Evolutionary conservation across 1,140 invertebrate genomes (phyloP).

Genomic region (Drosophila nasuta): DNA sequence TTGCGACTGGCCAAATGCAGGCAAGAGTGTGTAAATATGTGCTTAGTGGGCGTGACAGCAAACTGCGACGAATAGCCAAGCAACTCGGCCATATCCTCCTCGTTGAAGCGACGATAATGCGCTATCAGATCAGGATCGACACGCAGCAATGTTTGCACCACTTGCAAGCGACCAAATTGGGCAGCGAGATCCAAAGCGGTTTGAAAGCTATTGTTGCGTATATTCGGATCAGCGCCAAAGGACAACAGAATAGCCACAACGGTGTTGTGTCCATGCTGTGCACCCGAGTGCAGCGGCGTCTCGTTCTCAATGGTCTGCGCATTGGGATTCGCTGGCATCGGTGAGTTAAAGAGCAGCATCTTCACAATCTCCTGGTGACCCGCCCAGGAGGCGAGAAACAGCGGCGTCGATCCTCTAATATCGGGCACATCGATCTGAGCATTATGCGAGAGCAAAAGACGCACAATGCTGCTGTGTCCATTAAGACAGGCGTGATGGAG

Average conservation of each 20-base stretch:
- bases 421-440: constrained; percentile 95
- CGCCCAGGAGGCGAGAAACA: constrained; percentile 96
- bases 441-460: constrained; percentile 92
- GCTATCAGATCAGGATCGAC: constrained; percentile 92
- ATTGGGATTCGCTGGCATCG: constrained; percentile 92
- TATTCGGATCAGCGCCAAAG: constrained; percentile 94
- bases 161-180: constrained; percentile 94
- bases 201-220: constrained; percentile 95
- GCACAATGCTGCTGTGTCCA: constrained; percentile 95
- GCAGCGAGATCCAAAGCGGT: constrained; percentile 97
- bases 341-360: constrained; percentile 90
- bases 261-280: constrained; percentile 96
- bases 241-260: constrained; percentile 94
- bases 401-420: constrained; percentile 92
- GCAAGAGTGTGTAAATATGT: constrained; percentile 92
- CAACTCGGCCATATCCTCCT: constrained; percentile 38
- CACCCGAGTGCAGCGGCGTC: constrained; percentile 96
- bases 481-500: constrained; percentile 97
- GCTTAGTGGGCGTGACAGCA: constrained; percentile 64
- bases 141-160: constrained; percentile 93
- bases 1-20: constrained; percentile 97
- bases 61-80: constrained; percentile 48
- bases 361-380: constrained; percentile 93
- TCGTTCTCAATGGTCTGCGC: constrained; percentile 96
- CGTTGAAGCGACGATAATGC: constrained; percentile 85